A percentile compares a stretch with the other conserved stretches of the same genome.
Evolutionary conservation across 2,797 vertebrate species (phyloP).

Genomic region (Dromococcyx pavoninus): DNA sequence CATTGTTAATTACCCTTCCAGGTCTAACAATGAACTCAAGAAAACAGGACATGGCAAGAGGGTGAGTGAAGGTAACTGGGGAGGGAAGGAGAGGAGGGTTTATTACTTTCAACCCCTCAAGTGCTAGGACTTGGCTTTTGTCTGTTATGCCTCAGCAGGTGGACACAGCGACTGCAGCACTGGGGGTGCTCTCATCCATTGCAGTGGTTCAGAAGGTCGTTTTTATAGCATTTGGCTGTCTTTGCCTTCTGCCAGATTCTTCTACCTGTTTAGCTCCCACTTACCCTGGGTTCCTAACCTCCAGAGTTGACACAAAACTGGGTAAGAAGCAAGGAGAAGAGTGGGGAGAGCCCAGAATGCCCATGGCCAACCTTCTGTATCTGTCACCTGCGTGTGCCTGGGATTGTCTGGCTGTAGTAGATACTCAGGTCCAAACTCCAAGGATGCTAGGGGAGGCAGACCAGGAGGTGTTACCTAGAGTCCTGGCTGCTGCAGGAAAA

Average conservation of each 20-base stretch:
- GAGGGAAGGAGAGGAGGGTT: not conserved
- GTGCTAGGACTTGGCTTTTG: not conserved
- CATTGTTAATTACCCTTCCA: not conserved
- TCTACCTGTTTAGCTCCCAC: not conserved
- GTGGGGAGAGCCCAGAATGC: not conserved
- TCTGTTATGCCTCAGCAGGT: not conserved
- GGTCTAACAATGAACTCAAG: rapidly evolving
- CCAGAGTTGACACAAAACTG: not conserved
- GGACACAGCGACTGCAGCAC: not conserved
- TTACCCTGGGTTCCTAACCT: not conserved
- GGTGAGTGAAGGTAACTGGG: not conserved
- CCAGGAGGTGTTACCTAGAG: not conserved
- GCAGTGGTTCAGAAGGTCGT: not conserved
- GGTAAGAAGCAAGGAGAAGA: not conserved
- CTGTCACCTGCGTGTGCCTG: not conserved
- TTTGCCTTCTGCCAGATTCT: conserved; percentile 2
- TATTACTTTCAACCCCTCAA: not conserved
- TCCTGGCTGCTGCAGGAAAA: not conserved
- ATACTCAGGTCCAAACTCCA: not conserved
- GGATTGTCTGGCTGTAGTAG: not conserved
- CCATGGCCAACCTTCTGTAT: not conserved
- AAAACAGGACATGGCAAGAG: not conserved
- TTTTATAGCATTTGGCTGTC: conserved; percentile 6
- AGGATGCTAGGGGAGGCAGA: not conserved
- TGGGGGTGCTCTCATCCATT: not conserved